Base-by-base conservation (phyloP, 2,888 invertebrate genomes). In the Rosalia funebris region DNA sequence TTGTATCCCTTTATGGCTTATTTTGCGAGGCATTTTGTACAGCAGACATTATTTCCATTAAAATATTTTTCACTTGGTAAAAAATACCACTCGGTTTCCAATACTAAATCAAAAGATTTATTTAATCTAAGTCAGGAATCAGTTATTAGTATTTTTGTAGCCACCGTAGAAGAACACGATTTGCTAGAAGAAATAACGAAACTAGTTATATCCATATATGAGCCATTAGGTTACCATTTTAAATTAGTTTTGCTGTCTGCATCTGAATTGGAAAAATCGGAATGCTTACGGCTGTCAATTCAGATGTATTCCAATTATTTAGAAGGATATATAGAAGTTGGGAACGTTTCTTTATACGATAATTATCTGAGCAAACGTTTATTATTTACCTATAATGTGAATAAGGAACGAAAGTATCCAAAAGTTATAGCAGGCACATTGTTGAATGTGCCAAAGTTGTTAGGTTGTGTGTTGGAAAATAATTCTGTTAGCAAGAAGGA, bases 331-430 rank as follows among this genome's bases (percentile, higher is more conserved):
- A 77, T 93, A 10, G 90, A 91, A 82, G 86, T 93, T 36, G 94
- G 91, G 0, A 84, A 89, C 79, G 75, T 95, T 34, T 91, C 92
- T 14, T 75, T 89, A 41, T 89, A 88, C 72, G 88, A 87, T 7
- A 87, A 89, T 71, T 95, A 87, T 75, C 85, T 94, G 19, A 91
- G 92, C 69, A 92, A 93, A 78, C 84, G 95, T 58, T 82, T 95
- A 41, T 82, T 91, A 72, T 89, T 92, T 64, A 88, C 85, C 37
- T 90, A 88, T 75, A 83, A 83, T 37, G 60, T 57, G 2, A 82
- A 86, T 7, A 87, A 87, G 62, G 81, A 85, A 36, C 80, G 80
- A 31, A 83, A 84, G 41, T 94, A 89, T 76, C 85, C 91, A 7
- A 84, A 87, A 72, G 77, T 93, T 31, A 82, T 94, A 59, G 88